Conservation (phyloP, 2,113 vertebrate genomes). For the Lonchura striata region DNA sequence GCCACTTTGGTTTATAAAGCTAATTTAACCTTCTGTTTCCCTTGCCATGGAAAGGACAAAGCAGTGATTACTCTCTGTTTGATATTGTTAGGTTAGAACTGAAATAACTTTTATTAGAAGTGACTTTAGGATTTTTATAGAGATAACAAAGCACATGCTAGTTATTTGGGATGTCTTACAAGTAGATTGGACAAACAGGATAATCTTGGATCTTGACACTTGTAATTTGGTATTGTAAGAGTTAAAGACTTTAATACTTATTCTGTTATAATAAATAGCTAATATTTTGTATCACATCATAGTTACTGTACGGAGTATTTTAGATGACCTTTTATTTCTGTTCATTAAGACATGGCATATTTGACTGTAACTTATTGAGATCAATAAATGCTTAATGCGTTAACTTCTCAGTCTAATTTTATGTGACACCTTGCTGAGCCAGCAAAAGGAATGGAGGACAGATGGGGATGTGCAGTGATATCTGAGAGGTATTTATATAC, state of each 20-base stretch:
- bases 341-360: constrained; percentile 1
- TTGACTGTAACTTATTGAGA: constrained; percentile 20
- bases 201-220: neutral
- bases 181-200: neutral
- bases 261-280: neutral
- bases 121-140: neutral
- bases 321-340: neutral
- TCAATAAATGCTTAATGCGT: constrained; percentile 48
- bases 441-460: constrained; percentile 7
- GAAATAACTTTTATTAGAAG: neutral
- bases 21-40: neutral
- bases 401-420: constrained; percentile 27
- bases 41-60: neutral
- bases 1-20: neutral
- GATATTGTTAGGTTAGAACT: neutral
- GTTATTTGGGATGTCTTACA: neutral
- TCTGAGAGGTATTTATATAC: constrained; percentile 11
- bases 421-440: constrained; percentile 19
- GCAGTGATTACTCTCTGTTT: neutral
- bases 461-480: neutral
- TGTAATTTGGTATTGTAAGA: neutral
- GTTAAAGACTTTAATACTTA: neutral
- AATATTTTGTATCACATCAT: neutral
- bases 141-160: neutral
- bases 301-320: neutral